Percentiles rank a stretch among this genome's conserved stretches.
Conservation (phyloP, 2,888 invertebrate genomes). For the Octonoba sinensis region DNA sequence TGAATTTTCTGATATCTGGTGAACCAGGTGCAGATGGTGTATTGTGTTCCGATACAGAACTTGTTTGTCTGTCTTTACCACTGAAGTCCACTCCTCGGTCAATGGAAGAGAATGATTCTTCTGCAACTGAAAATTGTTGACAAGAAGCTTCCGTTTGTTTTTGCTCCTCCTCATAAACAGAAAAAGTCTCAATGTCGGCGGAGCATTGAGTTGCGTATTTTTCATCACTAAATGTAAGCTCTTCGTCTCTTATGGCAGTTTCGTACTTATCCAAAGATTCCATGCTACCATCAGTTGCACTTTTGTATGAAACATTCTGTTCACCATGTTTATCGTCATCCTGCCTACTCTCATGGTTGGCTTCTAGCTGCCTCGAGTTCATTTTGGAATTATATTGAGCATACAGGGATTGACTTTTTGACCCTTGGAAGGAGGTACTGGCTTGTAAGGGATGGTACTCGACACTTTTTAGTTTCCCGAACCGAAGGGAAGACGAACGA, state of each 20-base stretch:
- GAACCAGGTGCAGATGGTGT: slow-evolving; percentile 26
- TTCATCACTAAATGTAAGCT: slow-evolving; percentile 45
- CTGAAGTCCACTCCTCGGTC: not conserved
- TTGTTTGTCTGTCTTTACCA: slow-evolving; percentile 1
- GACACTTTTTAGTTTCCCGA: not conserved
- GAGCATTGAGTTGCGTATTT: slow-evolving; percentile 1
- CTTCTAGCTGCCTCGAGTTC: not conserved
- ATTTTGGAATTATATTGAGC: not conserved
- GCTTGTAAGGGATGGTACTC: not conserved
- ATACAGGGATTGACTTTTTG: not conserved
- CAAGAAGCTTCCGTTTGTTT: slow-evolving; percentile 3
- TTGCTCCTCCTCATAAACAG: slow-evolving; percentile 30
- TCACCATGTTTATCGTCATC: not conserved
- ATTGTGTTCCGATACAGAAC: slow-evolving; percentile 1
- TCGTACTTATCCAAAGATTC: slow-evolving; percentile 56
- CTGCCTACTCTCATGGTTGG: not conserved
- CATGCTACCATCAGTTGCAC: slow-evolving; percentile 41
- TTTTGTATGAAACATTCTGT: slow-evolving; percentile 13
- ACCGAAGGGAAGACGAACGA: slow-evolving; percentile 2
- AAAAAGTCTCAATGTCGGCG: slow-evolving; percentile 22
- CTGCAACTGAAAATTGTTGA: not conserved
- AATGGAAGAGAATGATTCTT: slow-evolving; percentile 19
- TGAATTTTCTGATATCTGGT: slow-evolving; percentile 47
- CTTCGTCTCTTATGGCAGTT: slow-evolving; percentile 56
- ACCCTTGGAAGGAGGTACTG: not conserved